Conservation (phyloP, 2,888 invertebrate genomes). For the Trisateles emortualis region DNA sequence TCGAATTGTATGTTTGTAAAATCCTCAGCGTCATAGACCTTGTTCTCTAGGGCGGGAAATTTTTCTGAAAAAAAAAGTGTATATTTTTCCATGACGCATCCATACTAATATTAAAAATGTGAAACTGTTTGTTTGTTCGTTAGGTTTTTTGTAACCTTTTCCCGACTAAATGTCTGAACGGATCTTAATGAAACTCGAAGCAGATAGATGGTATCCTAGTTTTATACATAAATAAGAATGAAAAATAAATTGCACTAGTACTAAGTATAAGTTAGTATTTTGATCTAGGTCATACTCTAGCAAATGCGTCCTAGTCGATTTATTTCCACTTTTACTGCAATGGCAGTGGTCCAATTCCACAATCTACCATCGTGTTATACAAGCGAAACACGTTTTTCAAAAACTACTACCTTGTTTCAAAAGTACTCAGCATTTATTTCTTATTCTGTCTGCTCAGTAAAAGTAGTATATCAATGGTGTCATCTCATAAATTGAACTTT, state of each 20-base stretch:
- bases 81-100: too few relatives aligned
- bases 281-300: slow-evolving; percentile 77
- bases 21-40: too few relatives aligned
- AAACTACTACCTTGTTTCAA: slow-evolving; percentile 65
- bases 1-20: too few relatives aligned
- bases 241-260: slow-evolving; percentile 38
- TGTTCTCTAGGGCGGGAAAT: too few relatives aligned
- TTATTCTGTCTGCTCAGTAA: slow-evolving; percentile 50
- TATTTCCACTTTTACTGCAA: slow-evolving; percentile 85
- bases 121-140: too few relatives aligned
- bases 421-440: slow-evolving; percentile 50
- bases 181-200: too few relatives aligned
- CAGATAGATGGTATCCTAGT: background rate
- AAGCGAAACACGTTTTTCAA: slow-evolving; percentile 76
- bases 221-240: slow-evolving; percentile 1
- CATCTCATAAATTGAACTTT: too few relatives aligned
- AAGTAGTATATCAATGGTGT: too few relatives aligned
- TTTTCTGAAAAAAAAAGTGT: too few relatives aligned
- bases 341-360: slow-evolving; percentile 82
- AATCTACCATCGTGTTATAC: slow-evolving; percentile 76
- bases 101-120: too few relatives aligned
- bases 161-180: too few relatives aligned
- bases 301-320: slow-evolving; percentile 78
- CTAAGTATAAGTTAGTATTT: slow-evolving; percentile 60
- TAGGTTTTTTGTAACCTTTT: too few relatives aligned